phyloP scores from a whole-genome alignment of 2,113 vertebrate genomes.

The Lota lota region DNA sequence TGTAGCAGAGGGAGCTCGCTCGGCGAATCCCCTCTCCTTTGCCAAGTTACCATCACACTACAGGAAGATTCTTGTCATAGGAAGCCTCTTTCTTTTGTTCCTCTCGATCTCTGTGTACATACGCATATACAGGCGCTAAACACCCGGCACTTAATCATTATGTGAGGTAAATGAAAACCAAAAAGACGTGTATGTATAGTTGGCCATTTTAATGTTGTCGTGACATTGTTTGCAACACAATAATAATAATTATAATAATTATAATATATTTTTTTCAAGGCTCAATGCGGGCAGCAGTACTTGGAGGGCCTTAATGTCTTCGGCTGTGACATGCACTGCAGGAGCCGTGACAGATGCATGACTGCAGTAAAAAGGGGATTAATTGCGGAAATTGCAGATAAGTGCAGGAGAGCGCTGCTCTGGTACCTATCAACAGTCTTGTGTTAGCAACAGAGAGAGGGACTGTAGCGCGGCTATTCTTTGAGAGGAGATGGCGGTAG shows the following conservation, averaged over 20 bases:
- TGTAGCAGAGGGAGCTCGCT: conserved; percentile 64
- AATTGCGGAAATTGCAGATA: conserved; percentile 62
- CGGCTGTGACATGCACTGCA: conserved; percentile 43
- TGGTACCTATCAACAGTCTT: conserved; percentile 52
- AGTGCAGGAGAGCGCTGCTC: conserved; percentile 53
- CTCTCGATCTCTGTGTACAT: conserved; percentile 5
- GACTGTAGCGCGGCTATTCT: conserved; percentile 42
- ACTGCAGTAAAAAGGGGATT: conserved; percentile 58
- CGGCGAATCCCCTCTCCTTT: conserved; percentile 61
- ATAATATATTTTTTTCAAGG: conserved; percentile 11
- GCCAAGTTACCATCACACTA: conserved; percentile 69
- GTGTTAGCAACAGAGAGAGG: conserved; percentile 44
- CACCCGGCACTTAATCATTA: conserved; percentile 43
- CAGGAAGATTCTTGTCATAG: conserved; percentile 66
- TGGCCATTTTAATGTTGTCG: conserved; percentile 41
- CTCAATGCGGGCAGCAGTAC: conserved; percentile 5
- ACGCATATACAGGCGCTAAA: conserved; percentile 15
- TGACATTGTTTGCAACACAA: conserved; percentile 45
- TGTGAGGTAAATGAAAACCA: conserved; percentile 40
- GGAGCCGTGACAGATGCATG: conserved; percentile 49
- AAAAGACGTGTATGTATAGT: conserved; percentile 42
- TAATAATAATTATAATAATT: conserved; percentile 30
- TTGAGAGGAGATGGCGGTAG: conserved; percentile 51
- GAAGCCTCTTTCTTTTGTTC: conserved; percentile 11
- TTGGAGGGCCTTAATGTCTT: conserved; percentile 29